Conservation (phyloP, 2,113 vertebrate species). For the Seriola rivoliana region DNA sequence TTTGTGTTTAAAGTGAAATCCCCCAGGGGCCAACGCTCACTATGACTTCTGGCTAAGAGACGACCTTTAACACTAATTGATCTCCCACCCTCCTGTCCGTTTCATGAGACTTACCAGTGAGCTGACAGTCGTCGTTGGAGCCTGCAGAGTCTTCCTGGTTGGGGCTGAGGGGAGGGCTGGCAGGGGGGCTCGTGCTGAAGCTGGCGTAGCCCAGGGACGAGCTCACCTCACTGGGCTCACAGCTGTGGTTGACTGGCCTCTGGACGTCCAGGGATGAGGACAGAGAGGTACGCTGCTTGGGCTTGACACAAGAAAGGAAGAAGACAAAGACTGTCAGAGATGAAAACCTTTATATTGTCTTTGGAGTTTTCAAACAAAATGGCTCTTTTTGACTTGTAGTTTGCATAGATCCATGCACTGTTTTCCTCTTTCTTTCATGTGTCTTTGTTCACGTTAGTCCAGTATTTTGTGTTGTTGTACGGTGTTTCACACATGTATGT, state of each 20-base stretch:
- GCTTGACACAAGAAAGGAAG: slow-evolving; percentile 81
- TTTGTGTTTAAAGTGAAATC: background rate
- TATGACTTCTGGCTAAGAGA: background rate
- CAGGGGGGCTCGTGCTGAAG: slow-evolving; percentile 90
- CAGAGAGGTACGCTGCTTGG: slow-evolving; percentile 95
- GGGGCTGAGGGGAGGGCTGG: slow-evolving; percentile 89
- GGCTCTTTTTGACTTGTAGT: too few relatives aligned
- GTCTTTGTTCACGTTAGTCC: too few relatives aligned
- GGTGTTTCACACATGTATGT: background rate
- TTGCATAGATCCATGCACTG: too few relatives aligned
- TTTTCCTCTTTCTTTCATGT: too few relatives aligned
- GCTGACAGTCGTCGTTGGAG: slow-evolving; percentile 78
- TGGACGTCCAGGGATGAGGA: slow-evolving; percentile 95
- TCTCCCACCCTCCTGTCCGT: background rate
- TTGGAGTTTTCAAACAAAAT: too few relatives aligned
- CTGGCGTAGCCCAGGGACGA: slow-evolving; percentile 91
- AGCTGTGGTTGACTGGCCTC: slow-evolving; percentile 90
- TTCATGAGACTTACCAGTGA: slow-evolving; percentile 63
- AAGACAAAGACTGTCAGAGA: background rate
- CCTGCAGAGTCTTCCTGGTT: slow-evolving; percentile 88
- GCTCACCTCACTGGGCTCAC: slow-evolving; percentile 94
- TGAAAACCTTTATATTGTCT: background rate
- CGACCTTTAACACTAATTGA: background rate
- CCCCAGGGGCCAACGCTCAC: too few relatives aligned
- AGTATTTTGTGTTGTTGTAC: too few relatives aligned